Evolutionary conservation across 2,888 invertebrate genomes (phyloP), one percentile per base, ranked within the genome.

Genomic region (Euzetes globulus): DNA sequence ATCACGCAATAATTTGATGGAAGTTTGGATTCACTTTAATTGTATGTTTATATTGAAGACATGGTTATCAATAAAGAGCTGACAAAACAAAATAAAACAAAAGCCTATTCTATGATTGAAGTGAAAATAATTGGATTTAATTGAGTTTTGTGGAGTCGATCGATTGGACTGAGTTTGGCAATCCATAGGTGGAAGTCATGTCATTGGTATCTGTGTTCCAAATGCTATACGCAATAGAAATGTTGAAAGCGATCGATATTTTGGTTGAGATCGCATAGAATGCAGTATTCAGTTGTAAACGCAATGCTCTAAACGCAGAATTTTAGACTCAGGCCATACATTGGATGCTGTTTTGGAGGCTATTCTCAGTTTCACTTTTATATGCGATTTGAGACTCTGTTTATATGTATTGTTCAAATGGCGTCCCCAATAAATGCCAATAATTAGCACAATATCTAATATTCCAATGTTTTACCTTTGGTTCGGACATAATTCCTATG

Each of bases 281-380:
- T 37, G 22, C 58, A 58, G 58, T n/a, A 58, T 5, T 58, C 17
- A 65, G 65, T 65, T 29, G 19, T 29, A n/a, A 63, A 65, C 65
- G 65, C 65, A 65, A 65, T 65, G 65, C n/a, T 65, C 41, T 41
- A 19, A 29, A 63, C 41, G 65, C 37, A 65, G 65, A 37, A 37
- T 29, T 37, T 65, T 37, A 29, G 19, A 22, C 9, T 58, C 27
- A 58, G 13, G 29, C 60, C 27, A 60, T 29, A 60, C 27, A 60
- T 65, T 65, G n/a, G 33, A 65, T 65, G 25, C 37, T 25, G 29
- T 65, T 19, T 33, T 37, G 33, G 15, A 65, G 65, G 11, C 63
- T 65, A 19, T n/a, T 17, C 58, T 29, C 29, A 58, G 13, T 63
- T 25, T 27, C 29, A 63, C 63, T 65, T 65, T 37, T 65, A 65